Evolutionary conservation across 2,888 invertebrate genomes (phyloP).

Genomic region (Eumacrocentrus americanus): DNA sequence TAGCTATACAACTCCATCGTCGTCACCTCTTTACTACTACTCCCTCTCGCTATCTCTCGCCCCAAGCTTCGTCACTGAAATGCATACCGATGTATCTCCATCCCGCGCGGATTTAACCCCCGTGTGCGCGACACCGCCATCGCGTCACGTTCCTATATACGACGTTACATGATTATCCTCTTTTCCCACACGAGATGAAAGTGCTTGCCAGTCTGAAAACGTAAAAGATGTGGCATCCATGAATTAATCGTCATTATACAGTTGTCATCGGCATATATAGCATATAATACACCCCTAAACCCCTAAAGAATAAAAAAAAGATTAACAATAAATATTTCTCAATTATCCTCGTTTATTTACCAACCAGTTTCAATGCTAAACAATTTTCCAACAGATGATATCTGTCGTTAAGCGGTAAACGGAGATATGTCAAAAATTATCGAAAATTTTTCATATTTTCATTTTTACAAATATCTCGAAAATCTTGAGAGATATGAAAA

Average conservation of each 20-base stretch:
- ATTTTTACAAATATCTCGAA: no score
- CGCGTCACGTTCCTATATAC: constrained; percentile 25
- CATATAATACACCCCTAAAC: no score
- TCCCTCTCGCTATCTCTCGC: constrained; percentile 12
- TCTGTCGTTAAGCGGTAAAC: no score
- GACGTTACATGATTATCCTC: constrained; percentile 24
- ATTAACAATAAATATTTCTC: not conserved
- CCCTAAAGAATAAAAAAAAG: no score
- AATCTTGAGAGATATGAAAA: no score
- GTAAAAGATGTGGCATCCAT: not conserved
- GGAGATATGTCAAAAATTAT: no score
- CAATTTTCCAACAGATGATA: no score
- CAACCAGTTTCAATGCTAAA: no score
- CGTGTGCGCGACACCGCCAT: constrained; percentile 14
- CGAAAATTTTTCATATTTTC: no score
- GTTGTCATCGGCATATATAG: not conserved
- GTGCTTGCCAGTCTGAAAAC: constrained; percentile 5
- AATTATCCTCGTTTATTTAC: no score
- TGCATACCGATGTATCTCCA: constrained; percentile 56
- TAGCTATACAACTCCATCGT: not conserved
- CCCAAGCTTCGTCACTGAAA: constrained; percentile 49
- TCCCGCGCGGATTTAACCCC: constrained; percentile 35
- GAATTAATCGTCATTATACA: not conserved
- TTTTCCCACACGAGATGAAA: constrained; percentile 2
- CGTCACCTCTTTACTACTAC: constrained; percentile 11